Evolutionary conservation across 2,888 invertebrate genomes (phyloP), one percentile per base, ranked within the genome.

Genomic region (Oscheius sp.): DNA sequence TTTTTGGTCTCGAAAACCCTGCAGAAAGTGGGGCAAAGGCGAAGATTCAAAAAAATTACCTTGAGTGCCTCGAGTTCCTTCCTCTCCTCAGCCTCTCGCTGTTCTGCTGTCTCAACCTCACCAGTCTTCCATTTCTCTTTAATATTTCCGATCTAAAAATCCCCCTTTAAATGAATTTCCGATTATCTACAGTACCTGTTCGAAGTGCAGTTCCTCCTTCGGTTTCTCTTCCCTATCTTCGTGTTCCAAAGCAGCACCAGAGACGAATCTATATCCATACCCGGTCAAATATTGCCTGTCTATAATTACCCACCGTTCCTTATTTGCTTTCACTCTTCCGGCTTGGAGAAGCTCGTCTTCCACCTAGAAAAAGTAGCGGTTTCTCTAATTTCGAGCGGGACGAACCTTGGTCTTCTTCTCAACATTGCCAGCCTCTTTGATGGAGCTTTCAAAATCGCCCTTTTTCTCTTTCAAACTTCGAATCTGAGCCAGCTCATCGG

Each of bases 71-170:
- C 88, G 45, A 88, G 75, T 59, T 88, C 88, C 66, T 81, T 80
- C 49, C 81, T 82, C 23, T 83, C 80, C 0, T 79, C 81, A 7
- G 80, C 83, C 43, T 86, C 85, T 52, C 80, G 76, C 45, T 81
- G 72, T 69, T 86, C 84, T 12, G 88, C 87, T 1, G 80, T 85
- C 77, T 87, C 86, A 27, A 88, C 85, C 53, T 85, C 85, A 23
- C 88, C 88, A 18, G 87, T 86, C 79, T 88, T 86, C 88, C 88
- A 88, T 66, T 87, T 88, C 69, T 85, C 84, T 72, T 88, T 88
- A 58, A 89, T 81, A 56, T 80, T 84, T 72, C 84, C 87, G 68
- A 88, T 82, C 80, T 84, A 56, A 35, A 72, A 69, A 6, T 53
- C 7, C 12, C 18, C 21, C 43, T 56, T 78, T 41, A 76, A 77